Conservation (phyloP, 2,888 invertebrate genomes). For the Cryptus viduatorius region DNA sequence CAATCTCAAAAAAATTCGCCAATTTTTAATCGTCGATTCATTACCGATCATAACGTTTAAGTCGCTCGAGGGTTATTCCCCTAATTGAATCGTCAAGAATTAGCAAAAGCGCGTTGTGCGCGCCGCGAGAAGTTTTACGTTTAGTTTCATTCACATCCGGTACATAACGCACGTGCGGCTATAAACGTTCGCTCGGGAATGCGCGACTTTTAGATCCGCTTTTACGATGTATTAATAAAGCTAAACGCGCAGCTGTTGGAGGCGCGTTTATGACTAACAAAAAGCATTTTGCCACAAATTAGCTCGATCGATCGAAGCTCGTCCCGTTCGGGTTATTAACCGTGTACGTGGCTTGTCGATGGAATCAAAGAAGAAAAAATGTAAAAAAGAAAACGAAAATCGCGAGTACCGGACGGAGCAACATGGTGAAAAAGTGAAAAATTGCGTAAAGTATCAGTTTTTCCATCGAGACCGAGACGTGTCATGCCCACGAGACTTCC, state of each 20-base stretch:
- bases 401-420: not conserved
- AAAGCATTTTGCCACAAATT: constrained; percentile 51
- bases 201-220: constrained; percentile 65
- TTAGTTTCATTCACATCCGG: constrained; percentile 65
- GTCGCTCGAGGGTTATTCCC: constrained; percentile 27
- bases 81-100: constrained; percentile 33
- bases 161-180: constrained; percentile 65
- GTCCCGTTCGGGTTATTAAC: constrained; percentile 16
- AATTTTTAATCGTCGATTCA: not conserved
- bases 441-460: constrained; percentile 29
- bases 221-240: constrained; percentile 69
- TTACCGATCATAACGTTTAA: constrained; percentile 17
- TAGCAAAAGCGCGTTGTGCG: constrained; percentile 13
- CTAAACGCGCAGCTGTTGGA: constrained; percentile 58
- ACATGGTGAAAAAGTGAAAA: not conserved
- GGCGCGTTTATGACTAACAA: constrained; percentile 50
- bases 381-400: not conserved
- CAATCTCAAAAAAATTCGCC: not conserved
- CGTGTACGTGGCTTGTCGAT: not conserved
- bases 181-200: constrained; percentile 53
- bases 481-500: constrained; percentile 6
- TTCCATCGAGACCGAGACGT: not conserved
- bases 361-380: constrained; percentile 13
- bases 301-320: constrained; percentile 41
- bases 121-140: constrained; percentile 47